Percentiles rank a stretch among this genome's conserved stretches.
Evolutionary conservation across 2,113 vertebrate genomes (phyloP).

Genomic region (Rhinolophus sinicus): DNA sequence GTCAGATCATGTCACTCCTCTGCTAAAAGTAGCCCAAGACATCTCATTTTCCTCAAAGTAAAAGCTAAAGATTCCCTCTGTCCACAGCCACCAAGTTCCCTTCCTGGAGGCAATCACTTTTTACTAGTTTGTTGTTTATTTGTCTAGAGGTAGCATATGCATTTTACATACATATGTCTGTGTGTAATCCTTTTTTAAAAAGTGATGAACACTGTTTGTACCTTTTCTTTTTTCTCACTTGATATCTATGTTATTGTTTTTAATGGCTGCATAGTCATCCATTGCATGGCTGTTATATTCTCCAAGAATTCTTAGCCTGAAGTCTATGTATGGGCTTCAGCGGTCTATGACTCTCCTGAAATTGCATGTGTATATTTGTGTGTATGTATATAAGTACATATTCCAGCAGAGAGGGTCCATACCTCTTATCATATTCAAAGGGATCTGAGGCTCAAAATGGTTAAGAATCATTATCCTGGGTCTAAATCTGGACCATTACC

Average conservation of each 20-base stretch:
- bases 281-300: background rate
- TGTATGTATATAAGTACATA: background rate
- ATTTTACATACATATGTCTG: background rate
- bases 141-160: background rate
- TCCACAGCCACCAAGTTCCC: background rate
- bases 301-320: background rate
- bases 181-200: background rate
- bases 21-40: background rate
- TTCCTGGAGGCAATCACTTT: background rate
- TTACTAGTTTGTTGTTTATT: background rate
- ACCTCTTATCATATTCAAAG: background rate
- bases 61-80: background rate
- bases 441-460: background rate
- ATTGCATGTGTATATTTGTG: background rate
- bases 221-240: background rate
- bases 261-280: background rate
- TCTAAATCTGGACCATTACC: slow-evolving; percentile 1
- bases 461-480: background rate
- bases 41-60: slow-evolving; percentile 15
- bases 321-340: background rate
- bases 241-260: background rate
- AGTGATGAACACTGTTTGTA: background rate
- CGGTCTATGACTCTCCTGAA: background rate
- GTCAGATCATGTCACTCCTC: background rate
- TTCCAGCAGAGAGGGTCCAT: background rate